Base-by-base conservation (phyloP, 2,888 invertebrate species). In the Cheilosia vulpina region DNA sequence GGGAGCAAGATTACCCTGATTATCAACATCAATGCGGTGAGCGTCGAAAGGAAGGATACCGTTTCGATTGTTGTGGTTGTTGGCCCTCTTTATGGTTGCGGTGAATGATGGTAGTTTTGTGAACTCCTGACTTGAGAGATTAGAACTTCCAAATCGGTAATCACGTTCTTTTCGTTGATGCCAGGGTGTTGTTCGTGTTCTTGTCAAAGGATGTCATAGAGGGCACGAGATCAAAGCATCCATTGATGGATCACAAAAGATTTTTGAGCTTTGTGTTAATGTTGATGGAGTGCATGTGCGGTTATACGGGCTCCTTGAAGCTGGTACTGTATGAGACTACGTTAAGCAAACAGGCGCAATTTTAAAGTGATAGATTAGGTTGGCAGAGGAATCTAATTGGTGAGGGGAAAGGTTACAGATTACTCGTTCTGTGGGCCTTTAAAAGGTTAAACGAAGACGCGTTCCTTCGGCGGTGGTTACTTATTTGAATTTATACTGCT, bases 41-140 rank as follows among this genome's bases (percentile, higher is more conserved):
- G 57, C 53, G 17, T 19, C 27, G 4, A 27, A 38, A 5, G 31
- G 45, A 31, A 17, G 65, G 53, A 43, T 60, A 31, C 24, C 17
- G n/a, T 73, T 72, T 34, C 78, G 72, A 78, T 68, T 83, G 72
- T 43, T 82, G 72, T 82, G 69, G 75, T 76, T 65, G 31, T 7
- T 75, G 50, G 52, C 60, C 43, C 34, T 50, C n/a, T 38, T 60
- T 38, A 38, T 38, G 58, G 71, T 52, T 83, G 83, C 57, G 83
- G 79, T 78, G 69, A 79, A 75, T 75, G 53, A 75, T 84, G 79
- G 75, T 69, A 60, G 75, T 84, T 79, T 55, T 69, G 69, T 69
- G 79, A 84, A 79, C 83, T 84, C 63, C 58, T 71, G 83, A 79
- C 83, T 83, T 50, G 69, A 53, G 63, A 84, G 83, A 84, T 84